These are phyloP conservation scores for Megaceryle torquata DNA, from an alignment of 2,113 vertebrate species.

Conservation along the genomic window DNA sequence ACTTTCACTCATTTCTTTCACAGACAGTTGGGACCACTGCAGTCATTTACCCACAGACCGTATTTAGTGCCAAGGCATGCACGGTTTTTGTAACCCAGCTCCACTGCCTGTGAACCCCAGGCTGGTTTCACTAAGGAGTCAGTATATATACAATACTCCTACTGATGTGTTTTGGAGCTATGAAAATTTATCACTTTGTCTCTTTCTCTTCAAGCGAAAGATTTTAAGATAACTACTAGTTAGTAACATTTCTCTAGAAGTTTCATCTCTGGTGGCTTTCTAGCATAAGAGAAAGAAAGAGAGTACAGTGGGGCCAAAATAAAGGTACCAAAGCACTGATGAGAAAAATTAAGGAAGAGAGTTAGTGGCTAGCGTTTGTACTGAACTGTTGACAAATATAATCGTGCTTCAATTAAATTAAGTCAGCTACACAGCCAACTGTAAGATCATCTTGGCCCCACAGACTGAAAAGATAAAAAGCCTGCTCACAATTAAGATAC, in stretches of 20 bases:
- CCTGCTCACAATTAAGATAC: neutral
- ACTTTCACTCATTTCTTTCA: neutral
- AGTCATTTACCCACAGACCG: neutral
- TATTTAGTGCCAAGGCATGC: neutral
- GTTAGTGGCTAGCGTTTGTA: neutral
- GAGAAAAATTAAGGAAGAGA: neutral
- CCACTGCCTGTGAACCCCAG: neutral
- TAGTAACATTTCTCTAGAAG: neutral
- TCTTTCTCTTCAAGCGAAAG: neutral
- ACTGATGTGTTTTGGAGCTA: neutral
- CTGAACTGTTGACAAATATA: neutral
- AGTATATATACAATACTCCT: neutral
- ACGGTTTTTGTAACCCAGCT: neutral
- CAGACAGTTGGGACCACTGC: neutral
- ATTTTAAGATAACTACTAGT: neutral
- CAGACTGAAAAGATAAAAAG: neutral
- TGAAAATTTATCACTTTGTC: neutral
- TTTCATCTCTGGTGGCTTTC: neutral
- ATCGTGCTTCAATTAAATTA: neutral
- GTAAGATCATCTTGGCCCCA: neutral
- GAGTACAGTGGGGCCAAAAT: neutral
- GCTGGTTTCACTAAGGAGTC: neutral
- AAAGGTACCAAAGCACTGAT: neutral
- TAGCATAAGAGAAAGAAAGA: neutral
- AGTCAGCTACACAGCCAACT: neutral